A percentile compares a stretch with the other conserved stretches of the same genome.
phyloP scores from a whole-genome alignment of 2,888 invertebrate species.

The Callinectes sapidus region DNA sequence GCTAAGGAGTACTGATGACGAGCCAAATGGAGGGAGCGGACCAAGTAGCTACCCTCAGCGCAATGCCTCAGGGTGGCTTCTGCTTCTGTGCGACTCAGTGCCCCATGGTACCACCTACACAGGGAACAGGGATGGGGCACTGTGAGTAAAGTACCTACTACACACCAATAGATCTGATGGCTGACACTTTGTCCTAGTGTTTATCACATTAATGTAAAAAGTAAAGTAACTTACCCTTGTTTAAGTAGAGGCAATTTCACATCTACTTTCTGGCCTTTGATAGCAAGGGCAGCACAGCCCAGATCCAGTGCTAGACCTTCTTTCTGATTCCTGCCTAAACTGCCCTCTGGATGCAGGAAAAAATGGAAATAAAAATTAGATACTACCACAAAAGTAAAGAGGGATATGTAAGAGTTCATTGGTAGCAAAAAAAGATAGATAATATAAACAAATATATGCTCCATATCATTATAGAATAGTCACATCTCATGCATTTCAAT shows the following conservation, averaged over 20 bases:
- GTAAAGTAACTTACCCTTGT: constrained; percentile 83
- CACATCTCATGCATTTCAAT: too few species aligned
- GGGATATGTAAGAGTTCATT: neutral
- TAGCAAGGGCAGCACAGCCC: constrained; percentile 79
- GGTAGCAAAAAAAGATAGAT: too few species aligned
- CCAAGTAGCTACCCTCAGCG: constrained; percentile 94
- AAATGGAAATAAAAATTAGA: neutral
- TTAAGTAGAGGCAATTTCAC: constrained; percentile 88
- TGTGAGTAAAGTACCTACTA: neutral
- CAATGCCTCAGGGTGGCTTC: constrained; percentile 89
- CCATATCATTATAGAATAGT: too few species aligned
- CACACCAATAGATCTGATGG: neutral
- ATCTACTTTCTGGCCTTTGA: constrained; percentile 85
- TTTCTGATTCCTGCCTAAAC: constrained; percentile 23
- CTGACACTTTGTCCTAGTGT: neutral
- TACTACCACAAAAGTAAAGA: neutral
- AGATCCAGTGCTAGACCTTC: constrained; percentile 77
- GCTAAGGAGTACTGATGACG: constrained; percentile 95
- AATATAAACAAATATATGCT: too few species aligned
- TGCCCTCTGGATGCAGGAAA: neutral
- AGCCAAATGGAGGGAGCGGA: constrained; percentile 94
- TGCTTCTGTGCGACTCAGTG: constrained; percentile 92
- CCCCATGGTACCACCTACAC: constrained; percentile 92
- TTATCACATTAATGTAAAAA: neutral
- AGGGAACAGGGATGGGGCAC: neutral